Percentiles rank a stretch among this genome's conserved stretches.
Conservation (phyloP, 2,888 invertebrate genomes). For the Drosophila nr. perissopoda region DNA sequence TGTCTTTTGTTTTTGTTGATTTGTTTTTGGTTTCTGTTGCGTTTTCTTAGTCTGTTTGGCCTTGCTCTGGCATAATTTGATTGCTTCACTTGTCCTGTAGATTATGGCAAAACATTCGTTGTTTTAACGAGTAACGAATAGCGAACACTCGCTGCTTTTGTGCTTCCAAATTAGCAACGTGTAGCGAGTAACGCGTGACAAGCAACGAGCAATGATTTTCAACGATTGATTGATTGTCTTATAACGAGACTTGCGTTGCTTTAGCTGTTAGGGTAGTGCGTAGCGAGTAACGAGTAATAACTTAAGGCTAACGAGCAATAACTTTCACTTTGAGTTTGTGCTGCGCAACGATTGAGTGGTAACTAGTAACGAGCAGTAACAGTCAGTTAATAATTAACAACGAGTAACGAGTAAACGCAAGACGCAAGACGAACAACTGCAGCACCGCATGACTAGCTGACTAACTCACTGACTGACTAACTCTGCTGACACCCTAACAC, state of each 20-base stretch:
- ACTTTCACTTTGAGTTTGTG: background rate
- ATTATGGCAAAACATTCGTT: slow-evolving; percentile 4
- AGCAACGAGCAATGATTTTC: background rate
- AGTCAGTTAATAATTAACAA: background rate
- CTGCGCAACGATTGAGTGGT: background rate
- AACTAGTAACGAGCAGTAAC: background rate
- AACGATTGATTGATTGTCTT: background rate
- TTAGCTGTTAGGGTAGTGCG: background rate
- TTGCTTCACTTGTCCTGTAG: slow-evolving; percentile 42
- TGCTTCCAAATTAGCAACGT: background rate
- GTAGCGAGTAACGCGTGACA: background rate
- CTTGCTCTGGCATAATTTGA: slow-evolving; percentile 56
- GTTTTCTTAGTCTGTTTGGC: slow-evolving; percentile 40
- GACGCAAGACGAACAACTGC: slow-evolving; percentile 4
- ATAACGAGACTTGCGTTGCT: background rate
- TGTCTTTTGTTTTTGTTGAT: slow-evolving; percentile 29
- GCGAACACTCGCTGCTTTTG: background rate
- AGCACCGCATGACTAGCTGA: slow-evolving; percentile 20
- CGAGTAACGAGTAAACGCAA: background rate
- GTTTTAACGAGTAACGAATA: slow-evolving; percentile 8
- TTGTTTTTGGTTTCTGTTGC: slow-evolving; percentile 52
- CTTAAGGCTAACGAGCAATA: background rate
- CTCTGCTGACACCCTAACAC: slow-evolving; percentile 21
- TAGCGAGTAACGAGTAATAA: background rate
- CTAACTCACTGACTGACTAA: slow-evolving; percentile 29